Evolutionary conservation across 1,140 invertebrate genomes (phyloP), one percentile per base, ranked within the genome.

Genomic region (Drosophila asahinai): DNA sequence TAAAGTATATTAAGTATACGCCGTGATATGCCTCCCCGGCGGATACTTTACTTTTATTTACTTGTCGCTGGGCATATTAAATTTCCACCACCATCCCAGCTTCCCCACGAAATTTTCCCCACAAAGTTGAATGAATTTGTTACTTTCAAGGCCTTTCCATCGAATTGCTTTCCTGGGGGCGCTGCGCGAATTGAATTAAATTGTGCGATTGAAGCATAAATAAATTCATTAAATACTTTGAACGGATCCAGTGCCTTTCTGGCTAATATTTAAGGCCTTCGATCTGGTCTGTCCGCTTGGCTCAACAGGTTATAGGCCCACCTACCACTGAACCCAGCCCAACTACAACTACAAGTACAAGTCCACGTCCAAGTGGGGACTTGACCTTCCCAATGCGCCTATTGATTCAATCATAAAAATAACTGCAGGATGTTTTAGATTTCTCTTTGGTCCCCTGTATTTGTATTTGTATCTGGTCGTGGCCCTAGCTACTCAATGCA

Each of bases 341-440:
- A 12, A 36, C 27, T 30, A 30, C 27, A 30, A 6, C 30, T 17
- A 33, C 27, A 59, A 59, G 54, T 6, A 14, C 19, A 15, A 17
- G 55, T 36, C 15, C 40, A 52, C 62, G 67, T 63, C 72, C 71
- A 27, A 55, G 52, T 38, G 63, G 67, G 55, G 74, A 82, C 76
- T 80, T 76, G 67, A 58, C 80, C 80, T 74, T 74, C 58, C 49
- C 58, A 64, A 42, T 76, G 76, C 80, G 63, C 52, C 66, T 89
- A 87, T 87, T 87, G 83, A 89, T 87, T 89, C 77, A 81, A 89
- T 89, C 67, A 72, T 65, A 86, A 80, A 74, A 89, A 87, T 77
- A 74, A 80, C 77, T 81, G 83, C 83, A 84, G 81, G 63, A 59
- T 81, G 77, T 74, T 78, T 61, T 55, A 40, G 40, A 55, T 14